Conservation (phyloP, 2,888 invertebrate genomes). For the Lochmaea capreae region DNA sequence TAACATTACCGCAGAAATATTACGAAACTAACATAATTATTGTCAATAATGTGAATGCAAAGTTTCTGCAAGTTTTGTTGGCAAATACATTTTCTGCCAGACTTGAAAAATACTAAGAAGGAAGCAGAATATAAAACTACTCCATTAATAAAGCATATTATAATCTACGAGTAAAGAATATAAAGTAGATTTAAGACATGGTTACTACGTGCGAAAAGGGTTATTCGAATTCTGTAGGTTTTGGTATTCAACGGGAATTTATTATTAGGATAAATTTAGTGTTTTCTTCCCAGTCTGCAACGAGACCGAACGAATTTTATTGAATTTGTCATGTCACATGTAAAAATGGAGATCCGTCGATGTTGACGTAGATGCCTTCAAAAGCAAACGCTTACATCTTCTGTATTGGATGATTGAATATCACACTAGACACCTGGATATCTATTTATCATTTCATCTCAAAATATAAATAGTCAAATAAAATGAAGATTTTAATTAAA, state of each 20-base stretch:
- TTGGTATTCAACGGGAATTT: conserved; percentile 1
- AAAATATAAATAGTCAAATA: too few species aligned
- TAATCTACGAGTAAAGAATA: conserved; percentile 5
- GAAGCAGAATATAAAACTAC: neutral
- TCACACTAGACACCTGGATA: too few species aligned
- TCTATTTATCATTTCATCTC: too few species aligned
- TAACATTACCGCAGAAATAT: neutral
- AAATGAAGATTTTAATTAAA: too few species aligned
- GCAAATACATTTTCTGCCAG: neutral
- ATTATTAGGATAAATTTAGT: conserved; percentile 4
- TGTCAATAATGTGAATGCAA: neutral
- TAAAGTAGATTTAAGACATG: conserved; percentile 13
- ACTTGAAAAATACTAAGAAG: neutral
- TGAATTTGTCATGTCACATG: conserved; percentile 1
- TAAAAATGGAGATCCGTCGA: neutral
- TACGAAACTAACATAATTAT: neutral
- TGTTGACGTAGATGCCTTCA: neutral
- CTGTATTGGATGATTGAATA: too few species aligned
- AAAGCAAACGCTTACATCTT: too few species aligned
- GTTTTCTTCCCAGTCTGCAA: neutral
- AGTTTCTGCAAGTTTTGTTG: neutral
- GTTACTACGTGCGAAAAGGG: conserved; percentile 1
- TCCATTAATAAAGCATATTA: conserved; percentile 1
- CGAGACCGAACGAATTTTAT: neutral
- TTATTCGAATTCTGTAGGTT: conserved; percentile 20